phyloP scores from a whole-genome alignment of 2,888 invertebrate genomes.

The Standfussiana lucernea region DNA sequence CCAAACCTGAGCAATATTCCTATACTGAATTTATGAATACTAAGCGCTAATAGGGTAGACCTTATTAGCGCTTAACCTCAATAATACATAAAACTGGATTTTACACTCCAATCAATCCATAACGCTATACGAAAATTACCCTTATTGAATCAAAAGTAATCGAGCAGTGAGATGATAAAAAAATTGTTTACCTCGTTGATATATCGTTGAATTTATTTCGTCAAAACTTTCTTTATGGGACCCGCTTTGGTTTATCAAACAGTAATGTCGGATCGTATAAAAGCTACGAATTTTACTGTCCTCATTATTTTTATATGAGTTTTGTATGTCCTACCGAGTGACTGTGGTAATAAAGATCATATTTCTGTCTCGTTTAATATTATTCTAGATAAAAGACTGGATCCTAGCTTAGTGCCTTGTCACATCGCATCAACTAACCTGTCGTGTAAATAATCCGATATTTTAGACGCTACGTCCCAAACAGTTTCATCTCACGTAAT shows the following conservation, averaged over 20 bases:
- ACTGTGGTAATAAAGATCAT: slow-evolving; percentile 20
- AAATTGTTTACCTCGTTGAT: slow-evolving; percentile 27
- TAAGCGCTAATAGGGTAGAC: neutral
- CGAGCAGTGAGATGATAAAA: slow-evolving; percentile 14
- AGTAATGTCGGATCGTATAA: slow-evolving; percentile 29
- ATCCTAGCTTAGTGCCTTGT: neutral
- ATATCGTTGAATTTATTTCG: slow-evolving; percentile 24
- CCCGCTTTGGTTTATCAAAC: slow-evolving; percentile 31
- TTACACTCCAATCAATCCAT: neutral
- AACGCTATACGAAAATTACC: slow-evolving; percentile 9
- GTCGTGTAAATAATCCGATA: slow-evolving; percentile 19
- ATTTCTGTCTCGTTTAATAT: slow-evolving; percentile 7
- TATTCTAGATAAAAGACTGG: slow-evolving; percentile 7
- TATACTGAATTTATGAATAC: neutral
- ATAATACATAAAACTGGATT: neutral
- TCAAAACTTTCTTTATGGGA: slow-evolving; percentile 28
- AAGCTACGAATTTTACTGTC: slow-evolving; percentile 17
- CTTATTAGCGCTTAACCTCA: too few relatives aligned
- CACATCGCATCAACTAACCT: slow-evolving; percentile 2
- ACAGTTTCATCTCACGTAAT: neutral
- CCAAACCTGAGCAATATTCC: neutral
- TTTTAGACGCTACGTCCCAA: slow-evolving; percentile 7
- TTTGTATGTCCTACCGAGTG: slow-evolving; percentile 14
- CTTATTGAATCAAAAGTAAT: slow-evolving; percentile 41
- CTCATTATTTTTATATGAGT: slow-evolving; percentile 32